Conservation (phyloP, 2,888 invertebrate genomes). For the Perdita meconis region DNA sequence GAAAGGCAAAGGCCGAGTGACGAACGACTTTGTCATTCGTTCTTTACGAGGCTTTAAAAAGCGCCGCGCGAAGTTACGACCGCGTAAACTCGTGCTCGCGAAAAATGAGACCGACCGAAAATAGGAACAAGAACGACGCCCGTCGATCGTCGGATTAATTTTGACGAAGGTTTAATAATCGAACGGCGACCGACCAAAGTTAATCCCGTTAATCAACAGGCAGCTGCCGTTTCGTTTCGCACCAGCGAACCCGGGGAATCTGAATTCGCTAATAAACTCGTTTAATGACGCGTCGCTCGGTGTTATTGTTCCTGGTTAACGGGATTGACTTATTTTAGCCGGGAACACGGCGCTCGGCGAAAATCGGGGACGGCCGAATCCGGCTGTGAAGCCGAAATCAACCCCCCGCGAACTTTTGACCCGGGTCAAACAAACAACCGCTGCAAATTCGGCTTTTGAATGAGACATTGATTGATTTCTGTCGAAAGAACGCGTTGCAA, state of each 20-base stretch:
- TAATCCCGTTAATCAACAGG: slow-evolving; percentile 14
- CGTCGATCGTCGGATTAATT: slow-evolving; percentile 3
- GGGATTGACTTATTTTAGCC: slow-evolving; percentile 4
- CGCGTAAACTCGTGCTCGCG: slow-evolving; percentile 6
- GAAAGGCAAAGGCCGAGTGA: background rate
- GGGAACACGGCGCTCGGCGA: background rate
- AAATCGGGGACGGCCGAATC: background rate
- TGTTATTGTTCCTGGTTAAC: slow-evolving; percentile 16
- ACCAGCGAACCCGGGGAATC: background rate
- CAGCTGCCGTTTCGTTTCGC: background rate
- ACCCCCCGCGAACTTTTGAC: background rate
- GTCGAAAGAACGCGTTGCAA: too few relatives aligned
- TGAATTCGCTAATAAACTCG: slow-evolving; percentile 18
- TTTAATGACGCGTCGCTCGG: slow-evolving; percentile 6
- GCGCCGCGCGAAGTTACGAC: slow-evolving; percentile 11
- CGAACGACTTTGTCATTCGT: slow-evolving; percentile 9
- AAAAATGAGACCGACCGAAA: slow-evolving; percentile 14
- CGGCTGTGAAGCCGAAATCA: background rate
- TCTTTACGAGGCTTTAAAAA: slow-evolving; percentile 13
- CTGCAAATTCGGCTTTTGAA: background rate
- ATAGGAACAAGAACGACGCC: background rate
- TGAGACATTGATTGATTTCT: background rate
- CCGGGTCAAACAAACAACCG: background rate
- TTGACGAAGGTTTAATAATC: background rate
- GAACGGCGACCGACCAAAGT: background rate